A percentile compares a stretch with the other conserved stretches of the same genome.
Conservation (phyloP, 2,888 invertebrate species). For the Troglohyphantes excavatus region DNA sequence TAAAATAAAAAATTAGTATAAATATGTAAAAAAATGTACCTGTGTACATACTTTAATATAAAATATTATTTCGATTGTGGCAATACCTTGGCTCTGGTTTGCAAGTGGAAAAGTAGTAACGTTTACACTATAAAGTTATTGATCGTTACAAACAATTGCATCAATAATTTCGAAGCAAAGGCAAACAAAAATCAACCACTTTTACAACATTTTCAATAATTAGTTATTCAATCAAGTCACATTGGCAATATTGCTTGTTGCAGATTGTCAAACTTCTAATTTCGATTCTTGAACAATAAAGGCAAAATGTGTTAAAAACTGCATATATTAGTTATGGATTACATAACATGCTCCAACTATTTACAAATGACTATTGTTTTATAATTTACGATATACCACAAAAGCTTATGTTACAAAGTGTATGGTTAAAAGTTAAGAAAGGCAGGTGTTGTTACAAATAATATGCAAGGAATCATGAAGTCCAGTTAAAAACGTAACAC, state of each 20-base stretch:
- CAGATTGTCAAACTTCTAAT: constrained; percentile 39
- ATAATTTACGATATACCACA: neutral
- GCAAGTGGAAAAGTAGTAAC: no score
- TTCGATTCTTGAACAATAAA: constrained; percentile 13
- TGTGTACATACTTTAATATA: no score
- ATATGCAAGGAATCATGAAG: neutral
- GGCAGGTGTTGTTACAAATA: no score
- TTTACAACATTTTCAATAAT: neutral
- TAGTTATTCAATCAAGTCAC: constrained; percentile 27
- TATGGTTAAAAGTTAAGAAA: neutral
- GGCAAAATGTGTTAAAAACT: neutral
- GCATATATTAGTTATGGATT: neutral
- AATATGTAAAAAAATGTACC: no score
- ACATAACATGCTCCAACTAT: neutral
- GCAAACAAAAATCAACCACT: no score
- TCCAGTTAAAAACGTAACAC: neutral
- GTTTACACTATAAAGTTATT: no score
- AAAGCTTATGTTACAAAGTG: no score
- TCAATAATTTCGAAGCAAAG: no score
- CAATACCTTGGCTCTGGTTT: no score
- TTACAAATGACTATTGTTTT: neutral
- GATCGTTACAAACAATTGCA: no score
- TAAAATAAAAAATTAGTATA: no score
- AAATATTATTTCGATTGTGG: no score
- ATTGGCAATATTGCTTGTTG: constrained; percentile 42